Percentiles rank a stretch among this genome's conserved stretches.
Conservation (phyloP, 2,888 invertebrate species). For the Cylloceria caligata region DNA sequence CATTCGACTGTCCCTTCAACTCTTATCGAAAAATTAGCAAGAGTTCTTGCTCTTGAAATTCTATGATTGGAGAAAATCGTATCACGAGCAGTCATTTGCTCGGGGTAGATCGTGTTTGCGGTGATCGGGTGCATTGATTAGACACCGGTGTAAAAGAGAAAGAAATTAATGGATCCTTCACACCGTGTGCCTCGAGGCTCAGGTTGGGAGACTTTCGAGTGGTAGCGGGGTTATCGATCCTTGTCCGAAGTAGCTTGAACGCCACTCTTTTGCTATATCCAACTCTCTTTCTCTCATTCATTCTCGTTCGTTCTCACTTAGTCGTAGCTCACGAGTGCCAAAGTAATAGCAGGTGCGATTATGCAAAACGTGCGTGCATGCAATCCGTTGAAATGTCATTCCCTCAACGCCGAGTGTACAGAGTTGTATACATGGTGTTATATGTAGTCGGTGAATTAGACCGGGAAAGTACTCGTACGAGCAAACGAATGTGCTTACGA, state of each 20-base stretch:
- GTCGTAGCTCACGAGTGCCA: conserved; percentile 57
- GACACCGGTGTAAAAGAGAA: conserved; percentile 45
- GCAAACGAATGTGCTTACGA: conserved; percentile 42
- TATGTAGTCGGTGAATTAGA: conserved; percentile 30
- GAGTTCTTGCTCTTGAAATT: background rate
- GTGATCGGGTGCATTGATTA: conserved; percentile 20
- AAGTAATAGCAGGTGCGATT: conserved; percentile 80
- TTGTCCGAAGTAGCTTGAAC: conserved; percentile 46
- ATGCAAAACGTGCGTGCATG: conserved; percentile 77
- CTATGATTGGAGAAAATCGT: background rate
- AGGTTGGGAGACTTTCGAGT: conserved; percentile 54
- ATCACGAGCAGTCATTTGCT: conserved; percentile 34
- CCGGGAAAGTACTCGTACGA: conserved; percentile 29
- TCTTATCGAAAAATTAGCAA: background rate
- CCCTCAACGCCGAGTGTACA: conserved; percentile 62
- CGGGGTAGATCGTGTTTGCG: conserved; percentile 20
- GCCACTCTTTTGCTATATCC: conserved; percentile 41
- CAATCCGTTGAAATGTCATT: conserved; percentile 80
- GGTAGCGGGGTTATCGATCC: conserved; percentile 70
- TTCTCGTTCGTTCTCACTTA: conserved; percentile 25
- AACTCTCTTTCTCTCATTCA: conserved; percentile 29
- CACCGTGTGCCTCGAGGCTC: conserved; percentile 64
- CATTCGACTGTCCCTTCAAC: background rate
- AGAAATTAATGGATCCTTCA: conserved; percentile 71
- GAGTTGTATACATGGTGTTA: conserved; percentile 21